These are phyloP conservation scores for Anniella stebbinsi DNA, from an alignment of 2,797 vertebrate species.

Conservation along the genomic window DNA sequence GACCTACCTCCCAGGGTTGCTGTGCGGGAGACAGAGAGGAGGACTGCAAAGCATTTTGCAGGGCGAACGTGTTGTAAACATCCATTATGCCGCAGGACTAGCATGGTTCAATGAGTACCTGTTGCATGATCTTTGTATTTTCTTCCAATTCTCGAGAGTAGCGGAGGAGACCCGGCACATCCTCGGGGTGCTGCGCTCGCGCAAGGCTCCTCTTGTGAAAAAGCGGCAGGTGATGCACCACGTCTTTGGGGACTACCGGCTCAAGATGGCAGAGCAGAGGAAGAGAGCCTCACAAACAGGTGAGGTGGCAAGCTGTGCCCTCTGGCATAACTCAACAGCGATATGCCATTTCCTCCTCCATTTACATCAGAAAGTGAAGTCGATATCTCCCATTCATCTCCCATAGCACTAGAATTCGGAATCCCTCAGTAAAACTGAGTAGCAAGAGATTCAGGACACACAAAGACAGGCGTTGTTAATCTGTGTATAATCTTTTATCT, in stretches of 20 bases:
- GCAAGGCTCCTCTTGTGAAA: conserved; percentile 41
- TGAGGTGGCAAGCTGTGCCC: conserved; percentile 35
- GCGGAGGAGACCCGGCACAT: conserved; percentile 49
- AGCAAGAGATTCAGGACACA: background rate
- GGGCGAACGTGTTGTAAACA: background rate
- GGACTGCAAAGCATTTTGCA: background rate
- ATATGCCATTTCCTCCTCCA: background rate
- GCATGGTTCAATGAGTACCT: background rate
- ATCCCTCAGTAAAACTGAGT: background rate
- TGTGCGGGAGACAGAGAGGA: background rate
- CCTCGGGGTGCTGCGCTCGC: conserved; percentile 53
- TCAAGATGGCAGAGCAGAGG: conserved; percentile 62
- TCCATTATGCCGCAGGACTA: background rate
- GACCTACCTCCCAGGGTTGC: too few relatives aligned
- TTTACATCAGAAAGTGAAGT: background rate
- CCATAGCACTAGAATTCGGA: too few relatives aligned
- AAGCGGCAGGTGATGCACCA: conserved; percentile 57
- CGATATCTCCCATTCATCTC: background rate
- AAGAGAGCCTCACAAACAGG: conserved; percentile 49
- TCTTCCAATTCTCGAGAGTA: conserved; percentile 27
- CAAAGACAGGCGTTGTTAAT: background rate
- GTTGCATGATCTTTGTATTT: background rate
- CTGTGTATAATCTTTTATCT: too few relatives aligned
- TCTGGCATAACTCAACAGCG: background rate
- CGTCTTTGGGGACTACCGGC: conserved; percentile 49